phyloP scores from a whole-genome alignment of 2,113 vertebrate genomes.

The Lontra canadensis region DNA sequence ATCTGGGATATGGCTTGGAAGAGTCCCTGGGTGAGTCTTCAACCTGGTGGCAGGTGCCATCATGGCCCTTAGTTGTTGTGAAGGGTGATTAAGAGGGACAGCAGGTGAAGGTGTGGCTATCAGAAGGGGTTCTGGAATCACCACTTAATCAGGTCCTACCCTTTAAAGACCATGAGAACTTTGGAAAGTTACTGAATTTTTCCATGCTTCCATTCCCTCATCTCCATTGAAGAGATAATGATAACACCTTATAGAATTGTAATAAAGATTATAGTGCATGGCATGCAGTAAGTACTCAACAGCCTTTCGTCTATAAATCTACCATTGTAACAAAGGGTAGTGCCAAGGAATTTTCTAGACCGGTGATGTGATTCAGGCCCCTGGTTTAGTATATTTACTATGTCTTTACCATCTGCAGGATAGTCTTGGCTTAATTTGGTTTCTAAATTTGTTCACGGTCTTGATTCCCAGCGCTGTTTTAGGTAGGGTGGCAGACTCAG shows the following conservation, averaged over 20 bases:
- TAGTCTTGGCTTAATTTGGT: not conserved
- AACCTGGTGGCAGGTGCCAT: too few species aligned
- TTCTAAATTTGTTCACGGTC: not conserved
- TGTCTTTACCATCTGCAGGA: not conserved
- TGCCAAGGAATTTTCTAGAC: not conserved
- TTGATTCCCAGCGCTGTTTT: not conserved
- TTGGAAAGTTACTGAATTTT: not conserved
- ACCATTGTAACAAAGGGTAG: not conserved
- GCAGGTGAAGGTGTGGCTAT: not conserved
- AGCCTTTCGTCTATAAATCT: not conserved
- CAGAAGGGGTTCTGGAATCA: not conserved
- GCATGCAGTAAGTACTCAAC: accelerated
- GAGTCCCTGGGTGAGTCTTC: not conserved
- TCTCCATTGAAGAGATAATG: not conserved
- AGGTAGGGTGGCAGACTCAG: not conserved
- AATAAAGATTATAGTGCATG: not conserved
- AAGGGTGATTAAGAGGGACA: not conserved
- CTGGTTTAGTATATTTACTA: not conserved
- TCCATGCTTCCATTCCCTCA: not conserved
- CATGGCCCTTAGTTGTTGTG: not conserved
- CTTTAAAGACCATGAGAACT: not conserved
- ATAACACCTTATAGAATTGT: not conserved
- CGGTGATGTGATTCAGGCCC: not conserved
- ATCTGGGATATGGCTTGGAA: not conserved
- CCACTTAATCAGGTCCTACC: accelerated